phyloP scores from a whole-genome alignment of 1,140 invertebrate genomes.

The Drosophila azteca region DNA sequence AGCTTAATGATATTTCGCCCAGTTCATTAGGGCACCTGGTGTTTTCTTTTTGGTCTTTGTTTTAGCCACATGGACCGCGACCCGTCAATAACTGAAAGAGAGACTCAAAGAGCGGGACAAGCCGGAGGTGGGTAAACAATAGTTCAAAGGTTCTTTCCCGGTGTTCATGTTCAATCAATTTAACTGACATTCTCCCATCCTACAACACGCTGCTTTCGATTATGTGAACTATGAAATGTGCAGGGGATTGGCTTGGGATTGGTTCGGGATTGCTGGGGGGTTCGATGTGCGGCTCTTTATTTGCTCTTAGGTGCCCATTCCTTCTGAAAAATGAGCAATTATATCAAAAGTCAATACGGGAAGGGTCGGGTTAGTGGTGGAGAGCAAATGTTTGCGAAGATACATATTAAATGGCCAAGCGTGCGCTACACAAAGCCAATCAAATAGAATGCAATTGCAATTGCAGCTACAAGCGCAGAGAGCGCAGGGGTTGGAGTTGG shows the following conservation, averaged over 20 bases:
- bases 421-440: no score
- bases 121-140: not conserved
- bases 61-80: slow-evolving; percentile 20
- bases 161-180: slow-evolving; percentile 58
- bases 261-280: no score
- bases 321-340: slow-evolving; percentile 1
- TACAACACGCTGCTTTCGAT: slow-evolving; percentile 17
- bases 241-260: no score
- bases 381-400: no score
- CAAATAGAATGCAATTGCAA: no score
- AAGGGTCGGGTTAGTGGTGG: no score
- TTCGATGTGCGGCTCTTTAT: no score
- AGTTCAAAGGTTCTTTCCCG: slow-evolving; percentile 32
- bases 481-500: no score
- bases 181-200: slow-evolving; percentile 41
- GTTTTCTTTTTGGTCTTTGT: not conserved
- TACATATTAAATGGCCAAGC: no score
- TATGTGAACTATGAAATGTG: slow-evolving; percentile 34
- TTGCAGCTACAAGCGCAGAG: no score
- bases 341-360: not conserved
- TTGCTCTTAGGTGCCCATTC: no score
- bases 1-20: slow-evolving; percentile 13
- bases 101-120: slow-evolving; percentile 1
- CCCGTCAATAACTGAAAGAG: slow-evolving; percentile 26
- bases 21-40: slow-evolving; percentile 7